Percentiles rank a stretch among this genome's conserved stretches.
Evolutionary conservation across 1,140 invertebrate species (phyloP).

Genomic region (Bombus soroeensis): DNA sequence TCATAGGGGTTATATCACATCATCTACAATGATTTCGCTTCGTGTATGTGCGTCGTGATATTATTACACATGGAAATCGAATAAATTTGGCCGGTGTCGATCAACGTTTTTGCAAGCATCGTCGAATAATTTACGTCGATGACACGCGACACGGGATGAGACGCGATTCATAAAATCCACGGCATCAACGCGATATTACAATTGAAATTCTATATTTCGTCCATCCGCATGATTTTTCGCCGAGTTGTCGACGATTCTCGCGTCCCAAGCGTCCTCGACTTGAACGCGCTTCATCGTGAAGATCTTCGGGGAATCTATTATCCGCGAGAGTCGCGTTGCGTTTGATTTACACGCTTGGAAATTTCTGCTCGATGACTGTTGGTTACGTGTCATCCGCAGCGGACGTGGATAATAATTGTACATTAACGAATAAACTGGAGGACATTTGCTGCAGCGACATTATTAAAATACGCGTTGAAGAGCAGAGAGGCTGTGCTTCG

Average conservation of each 20-base stretch:
- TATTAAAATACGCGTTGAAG: neutral
- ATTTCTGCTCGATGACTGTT: conserved; percentile 17
- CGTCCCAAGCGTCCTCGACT: neutral
- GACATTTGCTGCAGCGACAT: neutral
- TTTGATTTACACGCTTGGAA: conserved; percentile 29
- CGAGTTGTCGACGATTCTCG: neutral
- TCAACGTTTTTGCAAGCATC: conserved; percentile 32
- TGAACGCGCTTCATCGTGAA: conserved; percentile 4
- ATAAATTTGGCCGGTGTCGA: conserved; percentile 29
- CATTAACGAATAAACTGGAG: conserved; percentile 26
- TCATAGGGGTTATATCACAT: conserved; percentile 65
- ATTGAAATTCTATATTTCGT: conserved; percentile 35
- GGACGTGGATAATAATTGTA: conserved; percentile 16
- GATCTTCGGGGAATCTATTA: conserved; percentile 20
- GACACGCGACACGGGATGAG: neutral
- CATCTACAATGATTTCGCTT: conserved; percentile 65
- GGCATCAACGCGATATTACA: neutral
- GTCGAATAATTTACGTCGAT: conserved; percentile 42
- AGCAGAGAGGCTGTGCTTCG: neutral
- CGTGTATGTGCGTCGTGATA: neutral
- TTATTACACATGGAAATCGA: conserved; percentile 28
- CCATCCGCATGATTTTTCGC: neutral
- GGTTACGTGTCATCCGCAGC: conserved; percentile 1
- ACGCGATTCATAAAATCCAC: conserved; percentile 6
- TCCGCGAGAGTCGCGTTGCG: neutral